phyloP scores from a whole-genome alignment of 2,113 vertebrate genomes.

The Anguilla japonica region DNA sequence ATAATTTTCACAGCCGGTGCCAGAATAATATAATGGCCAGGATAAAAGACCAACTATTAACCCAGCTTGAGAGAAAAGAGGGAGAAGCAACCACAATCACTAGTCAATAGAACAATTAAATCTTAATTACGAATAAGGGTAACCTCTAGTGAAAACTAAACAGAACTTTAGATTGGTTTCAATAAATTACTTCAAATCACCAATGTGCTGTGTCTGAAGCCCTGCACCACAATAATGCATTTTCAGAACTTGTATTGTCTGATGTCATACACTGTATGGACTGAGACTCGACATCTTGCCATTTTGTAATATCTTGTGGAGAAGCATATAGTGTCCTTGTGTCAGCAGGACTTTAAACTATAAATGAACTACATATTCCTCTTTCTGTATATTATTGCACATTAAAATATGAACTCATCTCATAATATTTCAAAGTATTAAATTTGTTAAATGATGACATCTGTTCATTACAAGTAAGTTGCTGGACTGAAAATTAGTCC shows the following conservation, averaged over 20 bases:
- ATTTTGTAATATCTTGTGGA: neutral
- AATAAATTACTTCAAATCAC: too few relatives aligned
- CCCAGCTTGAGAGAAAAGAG: constrained; percentile 72
- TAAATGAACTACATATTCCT: neutral
- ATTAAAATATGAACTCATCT: neutral
- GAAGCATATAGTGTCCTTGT: neutral
- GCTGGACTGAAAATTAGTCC: constrained; percentile 8
- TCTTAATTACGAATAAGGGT: neutral
- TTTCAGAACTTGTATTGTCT: too few relatives aligned
- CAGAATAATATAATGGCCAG: constrained; percentile 72
- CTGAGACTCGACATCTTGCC: neutral
- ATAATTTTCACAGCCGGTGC: constrained; percentile 66
- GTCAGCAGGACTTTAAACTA: neutral
- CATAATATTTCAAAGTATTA: neutral
- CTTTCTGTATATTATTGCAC: neutral
- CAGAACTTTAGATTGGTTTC: neutral
- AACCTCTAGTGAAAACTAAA: neutral
- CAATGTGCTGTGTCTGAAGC: too few relatives aligned
- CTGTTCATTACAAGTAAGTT: neutral
- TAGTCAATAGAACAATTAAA: constrained; percentile 37
- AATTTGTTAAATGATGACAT: constrained; percentile 18
- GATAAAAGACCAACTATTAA: constrained; percentile 69
- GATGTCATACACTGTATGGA: neutral
- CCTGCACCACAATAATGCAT: too few relatives aligned
- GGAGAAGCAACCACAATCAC: neutral